Conservation (phyloP, 2,113 vertebrate genomes). For the Salvator merianae region DNA sequence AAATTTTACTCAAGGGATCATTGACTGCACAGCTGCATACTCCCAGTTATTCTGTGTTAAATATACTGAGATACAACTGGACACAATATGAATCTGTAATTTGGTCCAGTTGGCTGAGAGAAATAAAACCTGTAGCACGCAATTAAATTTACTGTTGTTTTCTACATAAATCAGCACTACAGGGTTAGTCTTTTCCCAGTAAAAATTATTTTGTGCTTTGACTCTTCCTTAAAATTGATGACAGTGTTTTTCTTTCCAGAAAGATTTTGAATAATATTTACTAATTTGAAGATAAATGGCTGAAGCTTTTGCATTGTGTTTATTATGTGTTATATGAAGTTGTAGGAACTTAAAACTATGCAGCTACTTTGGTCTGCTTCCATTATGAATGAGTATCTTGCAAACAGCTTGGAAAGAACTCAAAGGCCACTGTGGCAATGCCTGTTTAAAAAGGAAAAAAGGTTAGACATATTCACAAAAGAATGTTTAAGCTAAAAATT, state of each 20-base stretch:
- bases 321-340: neutral
- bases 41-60: slow-evolving; percentile 16
- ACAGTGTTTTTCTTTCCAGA: neutral
- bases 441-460: neutral
- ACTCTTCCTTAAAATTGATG: neutral
- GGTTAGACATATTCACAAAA: too few relatives aligned
- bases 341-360: neutral
- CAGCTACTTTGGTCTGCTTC: too few relatives aligned
- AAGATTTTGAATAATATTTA: neutral
- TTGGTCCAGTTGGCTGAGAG: slow-evolving; percentile 12
- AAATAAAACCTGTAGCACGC: slow-evolving; percentile 27
- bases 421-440: neutral
- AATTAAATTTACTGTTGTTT: slow-evolving; percentile 23
- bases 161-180: neutral
- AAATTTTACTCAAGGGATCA: slow-evolving; percentile 51
- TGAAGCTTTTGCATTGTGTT: neutral
- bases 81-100: slow-evolving; percentile 3
- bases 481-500: too few relatives aligned
- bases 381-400: too few relatives aligned
- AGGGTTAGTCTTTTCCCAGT: neutral
- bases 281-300: neutral
- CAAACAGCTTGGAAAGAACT: neutral
- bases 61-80: slow-evolving; percentile 34
- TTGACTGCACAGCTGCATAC: slow-evolving; percentile 6
- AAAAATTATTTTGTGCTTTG: neutral